Evolutionary conservation across 2,888 invertebrate species (phyloP), one percentile per base, ranked within the genome.

Genomic region (Myopa testacea): DNA sequence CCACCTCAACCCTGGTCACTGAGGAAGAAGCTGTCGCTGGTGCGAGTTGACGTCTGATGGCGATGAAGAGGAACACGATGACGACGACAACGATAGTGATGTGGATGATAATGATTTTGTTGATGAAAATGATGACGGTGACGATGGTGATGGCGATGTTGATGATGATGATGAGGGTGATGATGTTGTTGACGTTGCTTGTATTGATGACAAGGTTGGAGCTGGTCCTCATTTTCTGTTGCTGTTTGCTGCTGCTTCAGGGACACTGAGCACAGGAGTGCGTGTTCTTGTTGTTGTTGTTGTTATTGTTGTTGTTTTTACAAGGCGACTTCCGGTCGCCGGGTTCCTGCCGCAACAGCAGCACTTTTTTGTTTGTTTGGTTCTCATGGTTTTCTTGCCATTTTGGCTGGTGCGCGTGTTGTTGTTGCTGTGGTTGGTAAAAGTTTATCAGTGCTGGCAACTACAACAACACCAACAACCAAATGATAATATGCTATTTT

Each of bases 401-500:
- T 62, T 74, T 34, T 73, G 14, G 55, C n/a, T 40, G 69, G 14
- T 60, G 60, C 60, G 34, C 40, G 14, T 67, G n/a, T 55, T n/a
- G n/a, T 7, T 16, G 55, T 58, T 38, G 26, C 12, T 19, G 4
- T 38, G 40, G 58, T 55, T 45, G 68, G 6, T 55, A 4, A n/a
- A 62, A 52, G 62, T 67, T 75, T 78, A 74, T 74, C 70, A 63
- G 38, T 12, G 14, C 45, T 40, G 8, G 34, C 26, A 40, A 65
- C 71, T 68, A 69, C 77, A 79, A 26, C 38, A 72, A 63, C 73
- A 60, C 55, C 71, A 75, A 58, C 79, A 79, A 70, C 65, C 69
- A 74, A 81, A 81, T 79, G 80, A 79, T 79, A 79, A 80, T 80
- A 79, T 80, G 78, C 78, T 79, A 81, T 78, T 81, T 81, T 79